Conservation (phyloP, 2,113 vertebrate genomes). For the Nyctibius bracteatus region DNA sequence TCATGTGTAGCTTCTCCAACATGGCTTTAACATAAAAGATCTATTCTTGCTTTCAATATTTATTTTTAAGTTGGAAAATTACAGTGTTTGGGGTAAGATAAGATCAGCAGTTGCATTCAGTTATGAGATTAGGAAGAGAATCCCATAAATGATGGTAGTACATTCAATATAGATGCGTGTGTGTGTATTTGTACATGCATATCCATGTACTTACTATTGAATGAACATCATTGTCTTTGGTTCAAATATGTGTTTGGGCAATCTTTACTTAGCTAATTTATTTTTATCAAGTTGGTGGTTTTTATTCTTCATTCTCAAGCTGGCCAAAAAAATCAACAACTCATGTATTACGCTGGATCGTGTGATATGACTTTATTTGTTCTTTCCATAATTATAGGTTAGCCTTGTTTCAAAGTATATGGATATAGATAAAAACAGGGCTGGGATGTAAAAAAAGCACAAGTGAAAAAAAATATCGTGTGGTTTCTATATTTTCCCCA, state of each 20-base stretch:
- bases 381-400: slow-evolving; percentile 57
- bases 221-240: background rate
- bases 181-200: background rate
- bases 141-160: background rate
- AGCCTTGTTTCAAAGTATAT: slow-evolving; percentile 23
- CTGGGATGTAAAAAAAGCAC: slow-evolving; percentile 49
- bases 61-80: slow-evolving; percentile 49
- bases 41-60: background rate
- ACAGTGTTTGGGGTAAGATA: background rate
- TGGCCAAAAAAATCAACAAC: background rate
- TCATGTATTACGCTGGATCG: background rate
- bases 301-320: background rate
- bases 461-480: slow-evolving; percentile 25
- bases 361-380: slow-evolving; percentile 34
- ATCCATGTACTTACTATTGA: background rate
- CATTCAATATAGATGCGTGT: background rate
- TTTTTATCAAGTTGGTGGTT: background rate
- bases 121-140: background rate
- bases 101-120: background rate
- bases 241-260: background rate
- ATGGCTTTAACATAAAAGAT: slow-evolving; percentile 26
- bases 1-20: background rate
- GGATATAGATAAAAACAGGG: slow-evolving; percentile 61
- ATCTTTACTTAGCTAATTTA: slow-evolving; percentile 3
- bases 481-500: slow-evolving; percentile 62